These are phyloP conservation scores for Sapayoa aenigma DNA, from an alignment of 2,113 vertebrate genomes.

Conservation along the genomic window DNA sequence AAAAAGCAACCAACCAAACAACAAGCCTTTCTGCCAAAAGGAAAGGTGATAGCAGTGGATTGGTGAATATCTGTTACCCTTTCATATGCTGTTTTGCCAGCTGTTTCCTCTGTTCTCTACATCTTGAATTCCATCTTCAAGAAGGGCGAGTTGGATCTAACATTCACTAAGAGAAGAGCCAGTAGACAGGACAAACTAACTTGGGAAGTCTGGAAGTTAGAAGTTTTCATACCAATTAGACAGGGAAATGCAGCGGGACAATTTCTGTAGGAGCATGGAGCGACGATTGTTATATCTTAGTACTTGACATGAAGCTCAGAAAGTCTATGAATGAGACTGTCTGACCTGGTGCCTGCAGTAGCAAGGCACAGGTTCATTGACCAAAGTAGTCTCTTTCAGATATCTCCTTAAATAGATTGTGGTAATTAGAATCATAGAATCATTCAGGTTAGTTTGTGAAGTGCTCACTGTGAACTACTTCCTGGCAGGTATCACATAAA, in stretches of 20 bases:
- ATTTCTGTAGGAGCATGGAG: not conserved
- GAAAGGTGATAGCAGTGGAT: not conserved
- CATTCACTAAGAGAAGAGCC: not conserved
- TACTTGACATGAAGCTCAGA: not conserved
- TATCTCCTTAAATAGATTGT: not conserved
- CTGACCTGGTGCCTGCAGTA: not conserved
- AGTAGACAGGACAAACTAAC: not conserved
- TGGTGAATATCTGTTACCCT: not conserved
- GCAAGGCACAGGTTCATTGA: not conserved
- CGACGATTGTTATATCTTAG: not conserved
- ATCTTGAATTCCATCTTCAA: not conserved
- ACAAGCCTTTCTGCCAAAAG: not conserved
- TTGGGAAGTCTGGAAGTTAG: not conserved
- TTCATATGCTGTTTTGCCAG: not conserved
- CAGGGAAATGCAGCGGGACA: not conserved
- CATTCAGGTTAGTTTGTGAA: not conserved
- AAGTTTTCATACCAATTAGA: not conserved
- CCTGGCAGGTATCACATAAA: not conserved
- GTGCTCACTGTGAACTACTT: not conserved
- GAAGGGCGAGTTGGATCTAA: not conserved
- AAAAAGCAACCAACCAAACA: not conserved
- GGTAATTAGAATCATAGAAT: not conserved
- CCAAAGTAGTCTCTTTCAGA: not conserved
- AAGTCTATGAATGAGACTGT: not conserved
- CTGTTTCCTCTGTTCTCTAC: not conserved